phyloP scores from a whole-genome alignment of 2,888 invertebrate species.

The Stegophylla sp. region DNA sequence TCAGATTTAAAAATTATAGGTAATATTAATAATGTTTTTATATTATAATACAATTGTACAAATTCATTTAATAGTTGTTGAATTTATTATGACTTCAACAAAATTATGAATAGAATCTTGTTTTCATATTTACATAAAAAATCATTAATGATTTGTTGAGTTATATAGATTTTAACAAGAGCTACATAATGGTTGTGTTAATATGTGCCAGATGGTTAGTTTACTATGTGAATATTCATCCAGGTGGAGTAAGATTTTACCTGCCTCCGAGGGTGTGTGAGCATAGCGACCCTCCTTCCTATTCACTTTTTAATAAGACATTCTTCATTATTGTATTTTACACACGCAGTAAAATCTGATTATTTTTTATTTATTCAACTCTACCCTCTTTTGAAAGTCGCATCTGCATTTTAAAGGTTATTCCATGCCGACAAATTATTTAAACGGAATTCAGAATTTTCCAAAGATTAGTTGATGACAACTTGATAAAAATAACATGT shows the following conservation, averaged over 20 bases:
- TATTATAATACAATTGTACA: not conserved
- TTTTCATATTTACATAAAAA: conserved; percentile 33
- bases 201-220: conserved; percentile 45
- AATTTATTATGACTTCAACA: conserved; percentile 4
- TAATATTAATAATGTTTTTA: no score
- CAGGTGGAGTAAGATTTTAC: conserved; percentile 45
- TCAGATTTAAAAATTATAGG: no score
- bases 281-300: conserved; percentile 25
- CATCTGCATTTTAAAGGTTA: conserved; percentile 32
- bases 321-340: conserved; percentile 41
- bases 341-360: conserved; percentile 37
- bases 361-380: conserved; percentile 44
- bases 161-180: conserved; percentile 41
- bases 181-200: conserved; percentile 32
- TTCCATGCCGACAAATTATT: conserved; percentile 6
- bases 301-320: conserved; percentile 47
- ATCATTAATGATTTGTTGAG: conserved; percentile 21
- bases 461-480: conserved; percentile 19
- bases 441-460: not conserved
- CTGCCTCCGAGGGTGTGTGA: conserved; percentile 43
- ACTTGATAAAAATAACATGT: conserved; percentile 21
- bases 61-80: conserved; percentile 6
- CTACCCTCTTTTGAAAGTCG: conserved; percentile 37
- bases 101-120: not conserved
- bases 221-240: conserved; percentile 47